Conservation (phyloP, 2,888 invertebrate species). For the Drosophila kokeensis region DNA sequence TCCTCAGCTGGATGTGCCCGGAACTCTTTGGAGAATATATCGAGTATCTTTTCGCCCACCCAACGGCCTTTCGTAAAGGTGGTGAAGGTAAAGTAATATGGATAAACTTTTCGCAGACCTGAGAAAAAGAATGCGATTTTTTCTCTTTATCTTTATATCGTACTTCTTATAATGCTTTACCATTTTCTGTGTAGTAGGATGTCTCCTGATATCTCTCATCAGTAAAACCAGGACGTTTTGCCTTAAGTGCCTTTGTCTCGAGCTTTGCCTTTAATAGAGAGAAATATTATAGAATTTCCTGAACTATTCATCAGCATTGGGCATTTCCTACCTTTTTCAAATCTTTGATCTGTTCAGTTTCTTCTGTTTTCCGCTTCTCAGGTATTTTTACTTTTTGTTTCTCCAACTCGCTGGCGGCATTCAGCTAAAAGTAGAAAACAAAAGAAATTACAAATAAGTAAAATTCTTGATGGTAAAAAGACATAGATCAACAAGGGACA, state of each 20-base stretch:
- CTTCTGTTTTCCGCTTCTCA: slow-evolving; percentile 94
- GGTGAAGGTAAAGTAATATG: slow-evolving; percentile 98
- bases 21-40: slow-evolving; percentile 97
- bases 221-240: slow-evolving; percentile 95
- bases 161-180: slow-evolving; percentile 86
- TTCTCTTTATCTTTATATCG: background rate
- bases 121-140: background rate
- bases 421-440: slow-evolving; percentile 81
- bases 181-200: slow-evolving; percentile 97
- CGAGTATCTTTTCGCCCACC: slow-evolving; percentile 96
- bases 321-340: slow-evolving; percentile 90
- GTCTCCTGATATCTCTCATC: slow-evolving; percentile 97
- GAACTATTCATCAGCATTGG: too few species aligned
- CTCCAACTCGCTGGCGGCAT: slow-evolving; percentile 87
- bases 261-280: slow-evolving; percentile 88
- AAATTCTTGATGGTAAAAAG: background rate
- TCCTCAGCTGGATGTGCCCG: slow-evolving; percentile 96
- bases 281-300: background rate
- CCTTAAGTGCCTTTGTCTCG: slow-evolving; percentile 95
- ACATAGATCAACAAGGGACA: background rate
- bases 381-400: slow-evolving; percentile 89
- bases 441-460: slow-evolving; percentile 18
- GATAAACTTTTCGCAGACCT: slow-evolving; percentile 97
- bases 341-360: slow-evolving; percentile 92
- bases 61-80: slow-evolving; percentile 98